Evolutionary conservation across 2,888 invertebrate genomes (phyloP).

Genomic region (Pediacus dermestoides): DNA sequence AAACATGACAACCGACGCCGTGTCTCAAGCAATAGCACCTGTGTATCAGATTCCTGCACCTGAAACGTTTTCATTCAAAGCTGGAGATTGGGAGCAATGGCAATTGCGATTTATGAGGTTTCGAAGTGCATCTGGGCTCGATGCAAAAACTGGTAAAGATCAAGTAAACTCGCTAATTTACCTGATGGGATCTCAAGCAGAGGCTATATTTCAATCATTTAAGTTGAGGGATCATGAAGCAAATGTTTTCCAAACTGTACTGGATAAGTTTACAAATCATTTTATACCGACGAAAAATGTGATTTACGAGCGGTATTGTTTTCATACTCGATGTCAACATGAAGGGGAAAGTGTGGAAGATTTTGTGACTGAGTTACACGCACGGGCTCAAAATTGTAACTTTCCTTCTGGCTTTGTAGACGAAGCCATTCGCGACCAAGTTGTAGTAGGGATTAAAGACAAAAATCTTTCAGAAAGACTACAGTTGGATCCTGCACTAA

Average conservation of each 20-base stretch:
- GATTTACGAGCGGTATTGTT: constrained; percentile 16
- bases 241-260: constrained; percentile 4
- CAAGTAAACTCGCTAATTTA: constrained; percentile 13
- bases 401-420: constrained; percentile 12
- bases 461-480: constrained; percentile 14
- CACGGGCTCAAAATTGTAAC: constrained; percentile 13
- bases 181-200: constrained; percentile 12
- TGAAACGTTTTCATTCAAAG: constrained; percentile 13
- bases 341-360: constrained; percentile 16
- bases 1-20: too few species aligned
- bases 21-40: too few species aligned
- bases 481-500: constrained; percentile 14
- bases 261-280: constrained; percentile 12
- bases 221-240: constrained; percentile 2
- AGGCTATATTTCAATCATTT: constrained; percentile 12
- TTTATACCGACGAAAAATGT: constrained; percentile 15
- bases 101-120: constrained; percentile 13
- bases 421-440: constrained; percentile 17
- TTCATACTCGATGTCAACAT: constrained; percentile 13
- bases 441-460: constrained; percentile 18
- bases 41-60: constrained; percentile 14
- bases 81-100: constrained; percentile 15
- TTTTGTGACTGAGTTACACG: constrained; percentile 15
- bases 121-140: constrained; percentile 9
- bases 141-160: constrained; percentile 5